Conservation (phyloP, 2,113 vertebrate species). For the Anarhynchus alexandrinus region DNA sequence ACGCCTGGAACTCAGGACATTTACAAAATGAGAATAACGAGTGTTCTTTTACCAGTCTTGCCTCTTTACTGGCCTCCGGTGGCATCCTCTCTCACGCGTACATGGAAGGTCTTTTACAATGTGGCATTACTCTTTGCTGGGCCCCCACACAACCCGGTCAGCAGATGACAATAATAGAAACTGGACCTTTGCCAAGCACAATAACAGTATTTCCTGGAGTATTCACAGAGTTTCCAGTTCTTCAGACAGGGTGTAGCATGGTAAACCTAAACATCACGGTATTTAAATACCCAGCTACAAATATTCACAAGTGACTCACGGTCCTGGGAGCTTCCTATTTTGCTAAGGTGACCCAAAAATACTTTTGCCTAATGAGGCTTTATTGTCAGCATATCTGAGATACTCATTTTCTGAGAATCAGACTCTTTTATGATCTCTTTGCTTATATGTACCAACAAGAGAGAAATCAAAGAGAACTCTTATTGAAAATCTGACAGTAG, state of each 20-base stretch:
- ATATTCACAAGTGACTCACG: not conserved
- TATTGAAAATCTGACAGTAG: too few relatives aligned
- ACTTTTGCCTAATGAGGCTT: not conserved
- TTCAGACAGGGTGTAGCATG: not conserved
- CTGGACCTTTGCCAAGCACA: slow-evolving; percentile 19
- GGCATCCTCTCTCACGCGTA: not conserved
- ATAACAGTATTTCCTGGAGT: slow-evolving; percentile 8
- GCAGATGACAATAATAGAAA: not conserved
- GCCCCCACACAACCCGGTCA: not conserved
- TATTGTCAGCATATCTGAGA: not conserved
- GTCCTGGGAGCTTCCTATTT: not conserved
- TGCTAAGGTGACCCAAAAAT: not conserved
- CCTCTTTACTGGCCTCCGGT: not conserved
- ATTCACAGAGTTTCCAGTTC: slow-evolving; percentile 39
- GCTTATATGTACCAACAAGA: not conserved
- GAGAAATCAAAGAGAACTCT: not conserved
- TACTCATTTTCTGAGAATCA: not conserved
- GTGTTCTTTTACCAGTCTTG: not conserved
- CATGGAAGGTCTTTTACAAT: not conserved
- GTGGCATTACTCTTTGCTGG: not conserved
- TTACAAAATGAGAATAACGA: not conserved
- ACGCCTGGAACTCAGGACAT: not conserved
- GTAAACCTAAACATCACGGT: not conserved
- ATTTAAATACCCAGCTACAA: not conserved
- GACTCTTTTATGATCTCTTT: not conserved